Evolutionary conservation across 2,113 vertebrate genomes (phyloP).

Genomic region (Pampusana beccarii): DNA sequence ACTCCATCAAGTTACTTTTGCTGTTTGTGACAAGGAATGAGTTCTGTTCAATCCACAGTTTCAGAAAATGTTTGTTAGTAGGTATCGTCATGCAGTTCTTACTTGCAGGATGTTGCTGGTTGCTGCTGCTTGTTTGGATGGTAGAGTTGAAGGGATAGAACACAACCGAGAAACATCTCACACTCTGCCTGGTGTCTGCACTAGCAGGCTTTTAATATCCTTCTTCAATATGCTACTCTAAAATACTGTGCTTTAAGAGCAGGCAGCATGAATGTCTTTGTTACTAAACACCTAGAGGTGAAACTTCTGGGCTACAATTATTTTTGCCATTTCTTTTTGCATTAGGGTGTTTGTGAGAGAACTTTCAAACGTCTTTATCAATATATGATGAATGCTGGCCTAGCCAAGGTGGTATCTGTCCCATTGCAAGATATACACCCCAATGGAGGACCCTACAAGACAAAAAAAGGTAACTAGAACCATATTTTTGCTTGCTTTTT

Average conservation of each 20-base stretch:
- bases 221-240: neutral
- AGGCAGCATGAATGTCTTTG: neutral
- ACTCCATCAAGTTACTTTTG: neutral
- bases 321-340: neutral
- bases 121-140: neutral
- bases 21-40: neutral
- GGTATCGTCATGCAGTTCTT: accelerated
- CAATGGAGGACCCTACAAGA: slow-evolving; percentile 80
- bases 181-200: neutral
- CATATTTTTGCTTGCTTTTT: neutral
- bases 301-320: neutral
- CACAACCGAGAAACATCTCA: neutral
- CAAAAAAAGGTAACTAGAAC: slow-evolving; percentile 84
- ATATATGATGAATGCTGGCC: slow-evolving; percentile 85
- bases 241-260: neutral
- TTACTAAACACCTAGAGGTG: neutral
- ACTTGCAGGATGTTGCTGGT: neutral
- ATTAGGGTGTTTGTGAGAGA: slow-evolving; percentile 82
- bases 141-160: neutral
- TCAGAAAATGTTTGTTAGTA: neutral
- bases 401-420: slow-evolving; percentile 78
- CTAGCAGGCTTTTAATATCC: neutral
- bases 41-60: neutral
- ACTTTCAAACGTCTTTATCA: slow-evolving; percentile 86
- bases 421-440: slow-evolving; percentile 88